Conservation (phyloP, 2,113 vertebrate species). For the Physeter macrocephalus region DNA sequence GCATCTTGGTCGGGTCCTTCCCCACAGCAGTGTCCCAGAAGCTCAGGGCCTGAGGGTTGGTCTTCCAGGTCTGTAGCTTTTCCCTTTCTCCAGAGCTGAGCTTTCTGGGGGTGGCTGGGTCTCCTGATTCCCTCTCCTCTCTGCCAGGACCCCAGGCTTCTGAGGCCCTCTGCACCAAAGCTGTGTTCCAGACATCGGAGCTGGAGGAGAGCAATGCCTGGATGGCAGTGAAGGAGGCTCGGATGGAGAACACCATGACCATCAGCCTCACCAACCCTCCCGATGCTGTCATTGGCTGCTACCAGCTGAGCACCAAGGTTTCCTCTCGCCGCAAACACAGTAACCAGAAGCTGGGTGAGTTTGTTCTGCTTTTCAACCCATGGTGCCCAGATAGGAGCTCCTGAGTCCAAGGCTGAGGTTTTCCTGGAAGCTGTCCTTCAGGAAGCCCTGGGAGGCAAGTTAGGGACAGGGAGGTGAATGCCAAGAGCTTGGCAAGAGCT, state of each 20-base stretch:
- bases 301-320: constrained; percentile 79
- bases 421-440: not conserved
- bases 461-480: not conserved
- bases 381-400: constrained; percentile 89
- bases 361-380: constrained; percentile 93
- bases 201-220: constrained; percentile 31
- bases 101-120: not conserved
- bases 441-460: not conserved
- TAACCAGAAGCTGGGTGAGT: constrained; percentile 73
- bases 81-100: not conserved
- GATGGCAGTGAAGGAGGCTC: constrained; percentile 66
- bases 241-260: not conserved
- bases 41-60: not conserved
- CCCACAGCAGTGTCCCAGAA: too few species aligned
- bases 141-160: constrained; percentile 80
- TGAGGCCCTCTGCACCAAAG: constrained; percentile 79
- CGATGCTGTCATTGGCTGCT: constrained; percentile 85
- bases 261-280: constrained; percentile 81
- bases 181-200: constrained; percentile 73
- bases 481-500: not conserved
- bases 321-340: constrained; percentile 63
- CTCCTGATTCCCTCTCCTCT: not conserved
- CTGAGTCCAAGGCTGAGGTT: not conserved
- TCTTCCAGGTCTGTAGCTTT: not conserved
- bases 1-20: not conserved